These are phyloP conservation scores for Terebella lapidaria DNA, from an alignment of 2,888 invertebrate genomes.

Conservation along the genomic window DNA sequence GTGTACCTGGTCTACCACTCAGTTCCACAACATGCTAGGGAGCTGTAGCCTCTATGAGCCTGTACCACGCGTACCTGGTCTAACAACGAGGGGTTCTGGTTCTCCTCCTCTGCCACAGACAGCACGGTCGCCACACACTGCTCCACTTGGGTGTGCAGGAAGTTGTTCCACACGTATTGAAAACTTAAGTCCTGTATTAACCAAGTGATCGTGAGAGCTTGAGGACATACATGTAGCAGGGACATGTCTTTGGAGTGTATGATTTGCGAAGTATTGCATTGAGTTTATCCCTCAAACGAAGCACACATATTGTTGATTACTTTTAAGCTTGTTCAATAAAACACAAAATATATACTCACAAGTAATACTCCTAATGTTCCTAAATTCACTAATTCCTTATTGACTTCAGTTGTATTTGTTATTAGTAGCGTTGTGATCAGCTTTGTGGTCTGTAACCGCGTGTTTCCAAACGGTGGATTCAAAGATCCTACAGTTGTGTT, in stretches of 20 bases:
- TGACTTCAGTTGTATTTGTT: conserved; percentile 69
- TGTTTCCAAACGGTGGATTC: conserved; percentile 73
- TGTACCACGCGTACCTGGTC: too few relatives aligned
- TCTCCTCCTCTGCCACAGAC: conserved; percentile 33
- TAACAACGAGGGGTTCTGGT: not conserved
- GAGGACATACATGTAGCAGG: too few relatives aligned
- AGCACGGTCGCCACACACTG: conserved; percentile 73
- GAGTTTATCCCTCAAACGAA: not conserved
- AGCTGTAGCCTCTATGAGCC: too few relatives aligned
- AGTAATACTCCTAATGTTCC: conserved; percentile 60
- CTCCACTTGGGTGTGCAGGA: conserved; percentile 84
- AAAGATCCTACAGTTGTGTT: conserved; percentile 68
- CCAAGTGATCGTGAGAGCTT: not conserved
- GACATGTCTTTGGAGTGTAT: too few relatives aligned
- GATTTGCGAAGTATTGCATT: too few relatives aligned
- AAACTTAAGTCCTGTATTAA: conserved; percentile 77
- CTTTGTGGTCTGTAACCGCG: conserved; percentile 74
- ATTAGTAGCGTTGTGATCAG: conserved; percentile 70
- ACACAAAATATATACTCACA: conserved; percentile 51
- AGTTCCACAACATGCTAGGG: too few relatives aligned
- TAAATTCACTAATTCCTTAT: conserved; percentile 62
- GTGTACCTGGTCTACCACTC: too few relatives aligned
- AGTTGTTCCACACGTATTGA: conserved; percentile 87
- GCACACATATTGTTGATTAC: too few relatives aligned
- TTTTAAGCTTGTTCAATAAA: not conserved